phyloP scores from a whole-genome alignment of 2,888 invertebrate genomes.

The Luffia ferchaultella region DNA sequence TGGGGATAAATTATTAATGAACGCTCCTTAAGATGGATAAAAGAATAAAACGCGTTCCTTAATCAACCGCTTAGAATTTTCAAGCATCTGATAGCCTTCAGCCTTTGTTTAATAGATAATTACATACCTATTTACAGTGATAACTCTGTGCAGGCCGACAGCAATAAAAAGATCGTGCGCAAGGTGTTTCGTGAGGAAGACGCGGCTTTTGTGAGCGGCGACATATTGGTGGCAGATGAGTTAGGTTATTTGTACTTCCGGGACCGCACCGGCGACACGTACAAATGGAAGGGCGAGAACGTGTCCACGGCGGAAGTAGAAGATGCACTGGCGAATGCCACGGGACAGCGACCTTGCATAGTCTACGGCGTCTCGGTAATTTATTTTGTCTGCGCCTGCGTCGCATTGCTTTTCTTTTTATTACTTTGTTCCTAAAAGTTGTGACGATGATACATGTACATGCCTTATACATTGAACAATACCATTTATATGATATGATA shows the following conservation, averaged over 20 bases:
- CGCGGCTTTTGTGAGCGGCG: slow-evolving; percentile 89
- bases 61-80: too few relatives aligned
- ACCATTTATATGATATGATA: too few relatives aligned
- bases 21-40: too few relatives aligned
- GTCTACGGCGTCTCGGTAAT: slow-evolving; percentile 92
- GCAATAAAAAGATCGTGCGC: slow-evolving; percentile 82
- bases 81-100: too few relatives aligned
- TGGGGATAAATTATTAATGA: too few relatives aligned
- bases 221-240: slow-evolving; percentile 89
- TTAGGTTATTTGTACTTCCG: slow-evolving; percentile 93
- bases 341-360: slow-evolving; percentile 78
- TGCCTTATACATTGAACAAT: slow-evolving; percentile 12
- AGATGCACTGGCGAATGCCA: slow-evolving; percentile 80
- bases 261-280: slow-evolving; percentile 88
- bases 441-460: not conserved
- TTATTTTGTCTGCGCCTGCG: too few relatives aligned
- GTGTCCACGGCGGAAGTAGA: slow-evolving; percentile 97
- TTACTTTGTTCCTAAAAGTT: too few relatives aligned
- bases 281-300: slow-evolving; percentile 96
- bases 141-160: slow-evolving; percentile 76
- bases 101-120: too few relatives aligned
- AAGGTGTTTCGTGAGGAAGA: slow-evolving; percentile 90
- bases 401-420: not conserved
- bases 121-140: too few relatives aligned
- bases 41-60: too few relatives aligned